Evolutionary conservation across 2,113 vertebrate genomes (phyloP).

Genomic region (Campylomormyrus tamandua): DNA sequence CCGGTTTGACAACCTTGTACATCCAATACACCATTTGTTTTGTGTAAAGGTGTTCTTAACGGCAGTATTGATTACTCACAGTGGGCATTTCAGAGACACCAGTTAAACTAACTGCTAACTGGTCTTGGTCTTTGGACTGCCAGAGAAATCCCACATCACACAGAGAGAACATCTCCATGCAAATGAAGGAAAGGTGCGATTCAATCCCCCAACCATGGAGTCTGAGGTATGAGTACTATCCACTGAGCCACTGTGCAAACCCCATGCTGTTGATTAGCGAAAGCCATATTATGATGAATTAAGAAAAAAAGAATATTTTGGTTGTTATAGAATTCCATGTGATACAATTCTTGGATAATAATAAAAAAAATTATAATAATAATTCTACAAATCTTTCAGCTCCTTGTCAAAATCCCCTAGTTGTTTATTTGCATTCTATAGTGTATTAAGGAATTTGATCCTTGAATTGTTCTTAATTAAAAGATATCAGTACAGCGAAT

Average conservation of each 20-base stretch:
- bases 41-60: background rate
- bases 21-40: background rate
- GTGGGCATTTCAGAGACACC: background rate
- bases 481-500: background rate
- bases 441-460: background rate
- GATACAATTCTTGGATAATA: background rate
- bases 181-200: background rate
- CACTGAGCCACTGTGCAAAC: background rate
- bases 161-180: background rate
- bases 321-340: background rate
- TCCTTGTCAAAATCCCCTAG: background rate
- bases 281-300: background rate
- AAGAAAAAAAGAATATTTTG: background rate
- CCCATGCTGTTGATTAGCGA: background rate
- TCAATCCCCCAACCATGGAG: background rate
- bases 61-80: background rate
- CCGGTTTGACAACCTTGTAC: background rate
- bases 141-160: background rate
- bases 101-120: background rate
- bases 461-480: background rate
- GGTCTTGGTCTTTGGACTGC: background rate
- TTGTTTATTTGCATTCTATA: background rate
- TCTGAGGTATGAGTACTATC: background rate
- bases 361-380: background rate
- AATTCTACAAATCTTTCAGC: background rate